phyloP scores from a whole-genome alignment of 2,888 invertebrate genomes.

The Bembecia ichneumoniformis region DNA sequence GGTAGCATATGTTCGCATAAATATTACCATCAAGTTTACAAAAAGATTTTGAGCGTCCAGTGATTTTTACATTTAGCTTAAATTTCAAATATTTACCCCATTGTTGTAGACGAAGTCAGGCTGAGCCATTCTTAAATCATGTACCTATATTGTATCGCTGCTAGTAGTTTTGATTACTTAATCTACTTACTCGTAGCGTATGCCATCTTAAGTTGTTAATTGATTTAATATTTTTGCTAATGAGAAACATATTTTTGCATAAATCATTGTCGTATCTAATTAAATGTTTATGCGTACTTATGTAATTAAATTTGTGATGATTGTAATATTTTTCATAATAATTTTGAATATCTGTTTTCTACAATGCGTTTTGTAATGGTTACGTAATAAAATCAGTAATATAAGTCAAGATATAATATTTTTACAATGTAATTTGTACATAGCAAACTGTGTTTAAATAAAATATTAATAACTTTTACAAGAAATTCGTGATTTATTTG shows the following conservation, averaged over 20 bases:
- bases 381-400: conserved; percentile 64
- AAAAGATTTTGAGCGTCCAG: conserved; percentile 16
- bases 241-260: conserved; percentile 4
- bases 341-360: conserved; percentile 45
- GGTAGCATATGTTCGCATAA: too few relatives aligned
- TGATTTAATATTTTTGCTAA: conserved; percentile 25
- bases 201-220: conserved; percentile 38
- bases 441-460: conserved; percentile 68
- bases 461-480: conserved; percentile 68
- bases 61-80: conserved; percentile 12
- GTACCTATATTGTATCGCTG: background rate
- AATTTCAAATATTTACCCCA: conserved; percentile 1
- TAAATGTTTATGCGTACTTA: conserved; percentile 48
- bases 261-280: conserved; percentile 1
- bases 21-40: too few relatives aligned
- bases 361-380: conserved; percentile 57
- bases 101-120: conserved; percentile 14
- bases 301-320: conserved; percentile 49
- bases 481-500: conserved; percentile 15
- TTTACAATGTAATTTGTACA: conserved; percentile 72
- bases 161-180: conserved; percentile 10
- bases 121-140: conserved; percentile 18
- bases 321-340: conserved; percentile 53
- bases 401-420: conserved; percentile 68
- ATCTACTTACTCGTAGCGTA: conserved; percentile 6